These are phyloP conservation scores for Drosophila diplacantha DNA, from an alignment of 2,888 invertebrate species.

Conservation along the genomic window DNA sequence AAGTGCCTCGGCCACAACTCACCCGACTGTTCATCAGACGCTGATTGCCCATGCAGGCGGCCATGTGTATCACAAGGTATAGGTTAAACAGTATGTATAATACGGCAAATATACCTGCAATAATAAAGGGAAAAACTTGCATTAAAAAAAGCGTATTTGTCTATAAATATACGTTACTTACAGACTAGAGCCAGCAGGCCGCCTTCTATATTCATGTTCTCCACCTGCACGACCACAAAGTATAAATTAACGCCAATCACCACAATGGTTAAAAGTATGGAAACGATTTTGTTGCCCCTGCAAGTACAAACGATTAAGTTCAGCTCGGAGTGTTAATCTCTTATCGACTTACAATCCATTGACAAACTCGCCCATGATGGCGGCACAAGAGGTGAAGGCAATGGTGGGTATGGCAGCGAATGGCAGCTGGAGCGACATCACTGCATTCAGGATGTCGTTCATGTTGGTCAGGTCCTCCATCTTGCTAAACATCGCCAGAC, in stretches of 20 bases:
- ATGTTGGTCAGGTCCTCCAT: constrained; percentile 86
- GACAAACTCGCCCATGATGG: constrained; percentile 90
- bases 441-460: constrained; percentile 91
- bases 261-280: constrained; percentile 82
- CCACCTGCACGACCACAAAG: constrained; percentile 84
- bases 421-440: constrained; percentile 91
- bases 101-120: constrained; percentile 80
- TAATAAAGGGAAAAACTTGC: constrained; percentile 8
- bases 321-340: not conserved
- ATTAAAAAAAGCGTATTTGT: not conserved
- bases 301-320: constrained; percentile 60
- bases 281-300: constrained; percentile 84
- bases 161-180: constrained; percentile 53
- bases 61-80: constrained; percentile 86
- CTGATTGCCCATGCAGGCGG: constrained; percentile 82
- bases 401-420: constrained; percentile 92
- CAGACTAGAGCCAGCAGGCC: constrained; percentile 78
- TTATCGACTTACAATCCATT: constrained; percentile 84
- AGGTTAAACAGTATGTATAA: constrained; percentile 85
- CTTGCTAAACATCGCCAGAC: constrained; percentile 83
- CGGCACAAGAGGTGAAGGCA: constrained; percentile 87
- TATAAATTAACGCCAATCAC: constrained; percentile 89
- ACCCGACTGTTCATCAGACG: constrained; percentile 79
- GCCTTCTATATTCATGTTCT: constrained; percentile 77
- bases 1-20: constrained; percentile 58